Base-by-base conservation (phyloP, 2,797 vertebrate genomes). In the Tenualosa thibaudeaui region DNA sequence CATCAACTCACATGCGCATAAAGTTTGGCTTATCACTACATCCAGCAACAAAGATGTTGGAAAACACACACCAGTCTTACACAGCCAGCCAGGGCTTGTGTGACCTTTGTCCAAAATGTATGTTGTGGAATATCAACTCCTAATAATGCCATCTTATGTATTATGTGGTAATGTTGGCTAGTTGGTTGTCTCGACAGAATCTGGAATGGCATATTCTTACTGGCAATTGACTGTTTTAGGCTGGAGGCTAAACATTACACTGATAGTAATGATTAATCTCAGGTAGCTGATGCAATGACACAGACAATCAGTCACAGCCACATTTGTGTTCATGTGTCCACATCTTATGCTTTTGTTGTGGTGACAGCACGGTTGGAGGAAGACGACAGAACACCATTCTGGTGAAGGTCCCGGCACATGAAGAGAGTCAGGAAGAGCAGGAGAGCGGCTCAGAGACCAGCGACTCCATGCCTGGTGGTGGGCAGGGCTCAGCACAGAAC, bases 391-490 rank as follows among this genome's bases (percentile, higher is more conserved):
- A 99, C 93, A 99, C 98, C 82, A 99, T 99, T 58, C 94, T 99
- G 89, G 97, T 99, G 84, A 99, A 99, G 92, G 97, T 99, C 37
- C 98, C 98, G 0, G 97, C 94, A 0, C 96, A 96, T 0, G 98
- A 99, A 0, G 98, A 99, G 88, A 97, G 97, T 88, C 98, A 98
- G 2, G 98, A 99, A 84, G 98, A 99, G 0, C 97, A 96, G 85
- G 98, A 99, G 62, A 99, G 98, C 0, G 98, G 98, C 43, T 99
- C 98, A 0, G 98, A 99, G 91, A 97, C 98, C 92, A 99, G 98
- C 12, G 98, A 99, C 92, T 96, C 97, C 0, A 93, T 99, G 85
- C 99, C 98, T 86, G 99, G 96, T 90, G 96, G 97, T 0, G 97
- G 98, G 71, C 96, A 98, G 81, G 89, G 94, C 0, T 94, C 92